phyloP scores from a whole-genome alignment of 2,797 vertebrate genomes.

The Chloroceryle inda region DNA sequence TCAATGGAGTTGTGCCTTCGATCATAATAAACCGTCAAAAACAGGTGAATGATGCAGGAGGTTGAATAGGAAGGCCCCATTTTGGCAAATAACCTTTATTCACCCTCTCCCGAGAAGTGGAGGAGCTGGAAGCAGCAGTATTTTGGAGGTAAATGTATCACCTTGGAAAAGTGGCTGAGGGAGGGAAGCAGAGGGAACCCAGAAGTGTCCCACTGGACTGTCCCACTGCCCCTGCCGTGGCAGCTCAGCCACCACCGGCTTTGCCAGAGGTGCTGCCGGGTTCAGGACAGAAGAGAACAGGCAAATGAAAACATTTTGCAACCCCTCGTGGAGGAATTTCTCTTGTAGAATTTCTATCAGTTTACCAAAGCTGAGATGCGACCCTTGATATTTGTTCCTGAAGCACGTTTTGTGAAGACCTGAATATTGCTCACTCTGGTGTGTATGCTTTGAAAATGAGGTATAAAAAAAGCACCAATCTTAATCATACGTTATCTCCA shows the following conservation, averaged over 20 bases:
- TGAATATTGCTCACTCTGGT: neutral
- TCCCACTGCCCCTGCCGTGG: neutral
- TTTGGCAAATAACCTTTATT: slow-evolving; percentile 15
- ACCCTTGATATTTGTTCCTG: neutral
- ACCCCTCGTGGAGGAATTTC: neutral
- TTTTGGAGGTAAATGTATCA: neutral
- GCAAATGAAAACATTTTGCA: neutral
- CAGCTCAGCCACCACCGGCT: neutral
- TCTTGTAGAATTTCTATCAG: rapidly evolving
- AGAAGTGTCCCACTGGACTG: rapidly evolving
- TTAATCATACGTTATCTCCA: neutral
- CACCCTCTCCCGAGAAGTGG: neutral
- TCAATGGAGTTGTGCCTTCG: neutral
- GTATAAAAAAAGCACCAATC: neutral
- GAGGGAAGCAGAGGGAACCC: neutral
- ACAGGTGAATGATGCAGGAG: neutral
- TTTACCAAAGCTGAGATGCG: neutral
- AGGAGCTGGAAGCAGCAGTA: neutral
- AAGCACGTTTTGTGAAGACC: neutral
- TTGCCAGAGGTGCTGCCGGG: neutral
- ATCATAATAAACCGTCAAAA: neutral
- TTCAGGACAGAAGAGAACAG: neutral
- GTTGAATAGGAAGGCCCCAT: neutral
- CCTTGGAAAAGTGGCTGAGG: neutral
- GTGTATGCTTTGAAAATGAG: neutral